Conservation (phyloP, 2,113 vertebrate species). For the Chloropsis cyanopogon region DNA sequence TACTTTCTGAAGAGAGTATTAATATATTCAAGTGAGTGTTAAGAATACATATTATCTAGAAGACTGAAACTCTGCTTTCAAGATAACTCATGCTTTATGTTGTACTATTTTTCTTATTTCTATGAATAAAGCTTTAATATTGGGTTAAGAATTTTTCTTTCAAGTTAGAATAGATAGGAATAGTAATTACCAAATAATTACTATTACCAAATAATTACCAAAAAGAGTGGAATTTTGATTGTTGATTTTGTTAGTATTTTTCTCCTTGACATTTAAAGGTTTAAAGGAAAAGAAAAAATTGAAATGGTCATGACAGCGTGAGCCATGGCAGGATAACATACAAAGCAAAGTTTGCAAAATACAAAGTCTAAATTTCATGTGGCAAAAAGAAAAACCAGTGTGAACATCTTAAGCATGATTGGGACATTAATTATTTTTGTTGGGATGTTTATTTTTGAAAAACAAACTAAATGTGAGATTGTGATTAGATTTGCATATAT, state of each 20-base stretch:
- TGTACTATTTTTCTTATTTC: neutral
- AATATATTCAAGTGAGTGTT: neutral
- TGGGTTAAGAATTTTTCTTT: neutral
- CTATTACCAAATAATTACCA: no score
- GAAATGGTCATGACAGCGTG: neutral
- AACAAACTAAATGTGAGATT: neutral
- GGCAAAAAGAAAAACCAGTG: neutral
- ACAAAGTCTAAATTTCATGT: neutral
- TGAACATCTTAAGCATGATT: neutral
- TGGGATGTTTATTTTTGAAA: neutral
- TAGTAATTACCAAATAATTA: no score
- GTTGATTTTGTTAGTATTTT: neutral
- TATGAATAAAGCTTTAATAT: neutral
- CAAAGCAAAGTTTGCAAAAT: neutral
- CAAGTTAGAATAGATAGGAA: neutral
- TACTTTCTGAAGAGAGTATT: neutral
- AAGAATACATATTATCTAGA: neutral
- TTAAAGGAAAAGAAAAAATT: neutral
- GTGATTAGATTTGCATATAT: neutral
- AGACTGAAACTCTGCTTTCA: neutral
- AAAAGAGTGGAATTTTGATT: neutral
- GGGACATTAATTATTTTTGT: neutral
- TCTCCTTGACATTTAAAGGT: neutral
- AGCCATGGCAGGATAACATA: neutral
- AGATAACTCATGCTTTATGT: neutral